A percentile compares a stretch with the other conserved stretches of the same genome.
phyloP scores from a whole-genome alignment of 1,140 invertebrate species.

The Panulirus ornatus region DNA sequence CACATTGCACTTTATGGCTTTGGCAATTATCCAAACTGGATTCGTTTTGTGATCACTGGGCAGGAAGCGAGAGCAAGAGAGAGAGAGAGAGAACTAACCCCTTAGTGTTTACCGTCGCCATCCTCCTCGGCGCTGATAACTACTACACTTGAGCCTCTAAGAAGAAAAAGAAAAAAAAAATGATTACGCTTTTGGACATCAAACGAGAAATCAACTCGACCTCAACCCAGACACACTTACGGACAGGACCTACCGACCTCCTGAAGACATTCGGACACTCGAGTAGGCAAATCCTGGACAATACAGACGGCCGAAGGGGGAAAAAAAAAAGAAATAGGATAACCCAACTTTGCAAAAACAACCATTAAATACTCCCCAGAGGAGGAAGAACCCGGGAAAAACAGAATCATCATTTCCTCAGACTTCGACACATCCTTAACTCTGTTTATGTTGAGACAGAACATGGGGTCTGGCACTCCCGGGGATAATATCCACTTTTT shows the following conservation, averaged over 20 bases:
- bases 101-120: too few relatives aligned
- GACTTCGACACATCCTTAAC: constrained; percentile 45
- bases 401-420: constrained; percentile 59
- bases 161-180: too few relatives aligned
- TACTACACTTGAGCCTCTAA: too few relatives aligned
- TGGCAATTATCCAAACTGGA: constrained; percentile 54
- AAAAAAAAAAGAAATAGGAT: constrained; percentile 5
- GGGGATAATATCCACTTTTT: constrained; percentile 45
- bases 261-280: too few relatives aligned
- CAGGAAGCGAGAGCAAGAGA: constrained; percentile 3
- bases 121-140: too few relatives aligned
- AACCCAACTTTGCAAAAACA: constrained; percentile 46
- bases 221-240: too few relatives aligned
- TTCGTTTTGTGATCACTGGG: constrained; percentile 41
- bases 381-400: neutral
- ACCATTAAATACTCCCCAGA: constrained; percentile 29
- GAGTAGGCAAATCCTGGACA: too few relatives aligned
- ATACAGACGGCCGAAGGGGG: neutral
- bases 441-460: constrained; percentile 41
- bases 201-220: too few relatives aligned
- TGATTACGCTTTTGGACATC: too few relatives aligned
- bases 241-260: too few relatives aligned
- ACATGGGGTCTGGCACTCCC: constrained; percentile 1
- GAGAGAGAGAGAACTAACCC: constrained; percentile 11
- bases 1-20: constrained; percentile 35